Base-by-base conservation (phyloP, 2,113 vertebrate genomes). In the Penelope pileata region DNA sequence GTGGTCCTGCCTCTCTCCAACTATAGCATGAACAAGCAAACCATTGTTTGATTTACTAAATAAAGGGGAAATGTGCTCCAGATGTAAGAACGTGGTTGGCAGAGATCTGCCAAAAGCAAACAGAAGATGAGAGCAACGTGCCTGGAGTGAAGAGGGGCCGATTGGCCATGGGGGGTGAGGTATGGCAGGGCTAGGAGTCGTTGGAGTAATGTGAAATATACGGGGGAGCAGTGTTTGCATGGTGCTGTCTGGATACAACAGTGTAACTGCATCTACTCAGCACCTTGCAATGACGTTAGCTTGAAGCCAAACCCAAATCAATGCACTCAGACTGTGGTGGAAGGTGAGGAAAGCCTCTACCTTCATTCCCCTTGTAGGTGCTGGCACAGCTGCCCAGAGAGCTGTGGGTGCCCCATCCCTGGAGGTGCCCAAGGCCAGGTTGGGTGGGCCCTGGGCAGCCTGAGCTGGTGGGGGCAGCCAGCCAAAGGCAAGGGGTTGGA, bases 1-100 rank as follows among this genome's bases (percentile, higher is more conserved):
- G 2, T 3, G n/a, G 16, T 67, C 27, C 60, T 29, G 26, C 67
- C 68, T 43, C 53, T 34, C 4, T 0, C 12, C 0, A 1, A 22
- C 51, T 36, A 47, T 0, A 1, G 22, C 34, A 6, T 4, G 40
- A 83, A 62, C 32, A 18, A 68, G 67, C 34, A 50, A 73, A 26
- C 40, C 8, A 38, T 56, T 68, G 60, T 48, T 62, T 74, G 34
- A 3, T n/a, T 84, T 40, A 21, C 12, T n/a, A 30, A 62, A 43
- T 1, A 2, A 56, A 56, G 40, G 30, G 80, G 67, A 50, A 68
- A 79, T 62, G 3, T 1, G 6, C 47, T 84, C 60, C 80, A 84
- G 74, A 62, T 56, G 80, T 68, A 40, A 74, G 42, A 54, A 54
- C 1, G 0, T 56, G 22, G 10, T 36, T n/a, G 60, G 67, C 34